Percentiles rank a stretch among this genome's conserved stretches.
Conservation (phyloP, 2,888 invertebrate genomes). For the Eristalis arbustorum region DNA sequence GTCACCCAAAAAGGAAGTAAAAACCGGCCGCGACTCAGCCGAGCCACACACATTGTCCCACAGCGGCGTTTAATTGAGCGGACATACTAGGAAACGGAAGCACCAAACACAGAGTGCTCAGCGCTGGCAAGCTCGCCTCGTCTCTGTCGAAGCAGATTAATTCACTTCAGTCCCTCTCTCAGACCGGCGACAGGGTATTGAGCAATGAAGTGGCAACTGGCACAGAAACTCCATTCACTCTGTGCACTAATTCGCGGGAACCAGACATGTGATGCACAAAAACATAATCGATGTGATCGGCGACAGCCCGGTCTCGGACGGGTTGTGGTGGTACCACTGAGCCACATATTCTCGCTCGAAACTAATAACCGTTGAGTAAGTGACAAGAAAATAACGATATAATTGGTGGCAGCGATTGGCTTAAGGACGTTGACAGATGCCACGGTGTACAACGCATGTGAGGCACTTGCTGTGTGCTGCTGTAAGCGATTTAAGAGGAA, state of each 20-base stretch:
- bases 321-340: conserved; percentile 18
- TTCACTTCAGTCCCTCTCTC: neutral
- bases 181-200: conserved; percentile 26
- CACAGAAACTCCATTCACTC: conserved; percentile 43
- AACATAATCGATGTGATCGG: neutral
- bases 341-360: neutral
- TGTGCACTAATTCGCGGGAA: conserved; percentile 24
- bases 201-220: conserved; percentile 41
- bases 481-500: neutral
- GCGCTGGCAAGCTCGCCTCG: conserved; percentile 1
- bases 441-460: neutral
- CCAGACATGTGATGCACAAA: conserved; percentile 16
- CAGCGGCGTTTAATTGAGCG: neutral
- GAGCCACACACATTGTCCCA: neutral
- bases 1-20: neutral
- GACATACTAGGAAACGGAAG: conserved; percentile 32
- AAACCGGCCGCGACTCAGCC: neutral
- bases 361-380: neutral
- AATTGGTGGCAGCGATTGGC: neutral
- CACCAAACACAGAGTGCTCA: neutral
- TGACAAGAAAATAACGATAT: neutral
- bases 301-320: neutral
- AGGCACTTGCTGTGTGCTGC: neutral
- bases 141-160: neutral
- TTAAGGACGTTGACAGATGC: neutral